Evolutionary conservation across 92 coral and sea anemone species (phyloP).

Genomic region (Virgularia gustaviana): DNA sequence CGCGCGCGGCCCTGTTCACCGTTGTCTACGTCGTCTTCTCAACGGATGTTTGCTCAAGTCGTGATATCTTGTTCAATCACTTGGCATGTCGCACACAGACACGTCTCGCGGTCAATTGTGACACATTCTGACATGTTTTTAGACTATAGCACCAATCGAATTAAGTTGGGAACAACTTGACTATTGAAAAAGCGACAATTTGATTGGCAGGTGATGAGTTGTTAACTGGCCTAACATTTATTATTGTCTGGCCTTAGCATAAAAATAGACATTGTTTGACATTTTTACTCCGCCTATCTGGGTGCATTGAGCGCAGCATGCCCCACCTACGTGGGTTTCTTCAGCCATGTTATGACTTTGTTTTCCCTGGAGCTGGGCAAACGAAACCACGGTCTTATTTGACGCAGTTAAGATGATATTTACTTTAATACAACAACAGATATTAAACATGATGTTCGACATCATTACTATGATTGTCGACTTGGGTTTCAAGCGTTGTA

Average conservation of each 20-base stretch:
- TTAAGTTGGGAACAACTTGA: constrained; percentile 95
- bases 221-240: constrained; percentile 99
- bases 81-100: constrained; percentile 93
- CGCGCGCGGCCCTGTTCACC: constrained; percentile 52
- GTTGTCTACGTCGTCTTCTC: too few species aligned
- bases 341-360: constrained; percentile 84
- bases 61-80: constrained; percentile 65
- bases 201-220: constrained; percentile 96
- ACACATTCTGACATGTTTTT: constrained; percentile 93
- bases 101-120: constrained; percentile 92
- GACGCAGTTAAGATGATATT: constrained; percentile 17
- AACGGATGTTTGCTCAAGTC: constrained; percentile 61
- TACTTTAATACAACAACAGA: constrained; percentile 32
- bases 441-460: constrained; percentile 25
- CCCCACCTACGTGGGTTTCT: constrained; percentile 97
- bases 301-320: constrained; percentile 83
- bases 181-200: constrained; percentile 88
- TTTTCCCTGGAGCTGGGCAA: constrained; percentile 37
- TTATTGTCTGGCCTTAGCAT: constrained; percentile 98
- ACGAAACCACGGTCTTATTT: constrained; percentile 41
- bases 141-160: constrained; percentile 93
- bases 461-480: constrained; percentile 6
- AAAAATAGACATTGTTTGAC: constrained; percentile 95
- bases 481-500: too few species aligned
- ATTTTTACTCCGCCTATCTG: constrained; percentile 95